phyloP scores from a whole-genome alignment of 2,888 invertebrate species.

The Dysmachus trigonus region DNA sequence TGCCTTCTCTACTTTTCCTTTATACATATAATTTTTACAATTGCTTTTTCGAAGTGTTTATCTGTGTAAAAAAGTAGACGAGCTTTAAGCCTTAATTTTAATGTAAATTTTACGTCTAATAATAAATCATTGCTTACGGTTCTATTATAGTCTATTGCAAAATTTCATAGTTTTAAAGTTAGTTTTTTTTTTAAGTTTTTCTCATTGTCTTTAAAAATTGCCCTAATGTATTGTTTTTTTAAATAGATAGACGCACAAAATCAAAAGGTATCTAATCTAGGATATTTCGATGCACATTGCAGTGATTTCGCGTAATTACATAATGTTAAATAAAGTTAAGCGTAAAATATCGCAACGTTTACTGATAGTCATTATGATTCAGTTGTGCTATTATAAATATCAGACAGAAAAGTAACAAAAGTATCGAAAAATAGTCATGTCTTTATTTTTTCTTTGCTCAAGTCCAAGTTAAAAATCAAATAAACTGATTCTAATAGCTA shows the following conservation, averaged over 20 bases:
- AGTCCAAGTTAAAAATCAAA: not conserved
- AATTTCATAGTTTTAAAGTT: not conserved
- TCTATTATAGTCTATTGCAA: not conserved
- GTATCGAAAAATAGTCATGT: not conserved
- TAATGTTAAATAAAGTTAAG: not conserved
- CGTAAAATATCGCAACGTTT: not conserved
- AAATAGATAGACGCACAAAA: not conserved
- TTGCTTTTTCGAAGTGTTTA: not conserved
- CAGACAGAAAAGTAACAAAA: not conserved
- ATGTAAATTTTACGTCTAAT: not conserved
- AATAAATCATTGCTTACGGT: not conserved
- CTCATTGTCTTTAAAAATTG: not conserved
- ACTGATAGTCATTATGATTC: not conserved
- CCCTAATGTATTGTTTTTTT: not conserved
- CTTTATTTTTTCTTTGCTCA: not conserved
- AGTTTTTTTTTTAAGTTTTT: not conserved
- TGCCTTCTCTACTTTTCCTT: not conserved
- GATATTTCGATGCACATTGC: not conserved
- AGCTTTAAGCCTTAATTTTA: not conserved
- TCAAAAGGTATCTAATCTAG: not conserved
- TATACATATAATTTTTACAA: constrained; percentile 6
- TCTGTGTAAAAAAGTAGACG: constrained; percentile 17
- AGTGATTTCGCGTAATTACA: not conserved
- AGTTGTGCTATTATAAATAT: not conserved
- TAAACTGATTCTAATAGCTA: not conserved